Percentiles rank a stretch among this genome's conserved stretches.
phyloP scores from a whole-genome alignment of 2,113 vertebrate genomes.

The Psammodynastes pulverulentus region DNA sequence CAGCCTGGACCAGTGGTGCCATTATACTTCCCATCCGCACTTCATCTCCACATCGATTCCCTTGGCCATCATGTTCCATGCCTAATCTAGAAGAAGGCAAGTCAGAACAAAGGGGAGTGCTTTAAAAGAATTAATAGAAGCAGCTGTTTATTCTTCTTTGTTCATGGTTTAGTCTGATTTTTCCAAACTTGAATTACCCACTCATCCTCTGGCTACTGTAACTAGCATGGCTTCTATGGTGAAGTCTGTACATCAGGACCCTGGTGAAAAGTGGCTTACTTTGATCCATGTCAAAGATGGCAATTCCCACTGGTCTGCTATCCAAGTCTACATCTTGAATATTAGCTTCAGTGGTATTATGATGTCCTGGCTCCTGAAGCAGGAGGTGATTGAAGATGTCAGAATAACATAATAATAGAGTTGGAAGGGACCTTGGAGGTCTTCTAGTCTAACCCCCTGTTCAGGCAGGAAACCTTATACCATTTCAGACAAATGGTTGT shows the following conservation, averaged over 20 bases:
- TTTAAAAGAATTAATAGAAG: neutral
- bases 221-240: neutral
- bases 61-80: conserved; percentile 97
- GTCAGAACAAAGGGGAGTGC: conserved; percentile 1
- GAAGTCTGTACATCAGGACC: neutral
- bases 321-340: neutral
- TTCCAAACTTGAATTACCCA: neutral
- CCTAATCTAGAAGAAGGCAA: conserved; percentile 76
- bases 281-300: neutral
- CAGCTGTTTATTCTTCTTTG: neutral
- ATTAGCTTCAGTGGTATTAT: neutral
- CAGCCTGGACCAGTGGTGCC: conserved; percentile 95
- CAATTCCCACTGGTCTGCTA: neutral
- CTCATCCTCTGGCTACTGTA: neutral
- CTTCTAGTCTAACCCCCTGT: too few species aligned
- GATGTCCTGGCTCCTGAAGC: neutral
- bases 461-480: too few species aligned
- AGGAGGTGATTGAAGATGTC: neutral
- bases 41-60: conserved; percentile 95
- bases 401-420: too few species aligned
- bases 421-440: too few species aligned
- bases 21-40: conserved; percentile 98
- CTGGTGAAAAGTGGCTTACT: neutral
- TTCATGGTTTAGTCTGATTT: neutral
- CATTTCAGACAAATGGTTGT: too few species aligned